Evolutionary conservation across 2,888 invertebrate species (phyloP).

Genomic region (Euphydryas editha): DNA sequence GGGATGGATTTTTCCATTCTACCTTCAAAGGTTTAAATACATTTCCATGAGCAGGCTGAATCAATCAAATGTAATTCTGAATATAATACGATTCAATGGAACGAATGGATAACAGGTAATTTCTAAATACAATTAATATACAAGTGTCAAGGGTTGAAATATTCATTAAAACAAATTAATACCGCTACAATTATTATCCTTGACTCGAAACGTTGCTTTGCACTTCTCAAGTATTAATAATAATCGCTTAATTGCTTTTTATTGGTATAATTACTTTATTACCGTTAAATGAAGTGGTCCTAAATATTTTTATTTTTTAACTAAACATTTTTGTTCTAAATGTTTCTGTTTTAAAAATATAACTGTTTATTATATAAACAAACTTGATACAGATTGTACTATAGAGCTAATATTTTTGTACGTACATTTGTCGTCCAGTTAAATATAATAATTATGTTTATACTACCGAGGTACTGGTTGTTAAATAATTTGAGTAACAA

Average conservation of each 20-base stretch:
- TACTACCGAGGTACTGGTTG: neutral
- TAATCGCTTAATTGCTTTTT: neutral
- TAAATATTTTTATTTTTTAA: neutral
- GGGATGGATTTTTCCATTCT: too few relatives aligned
- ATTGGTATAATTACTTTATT: neutral
- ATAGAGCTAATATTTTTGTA: too few relatives aligned
- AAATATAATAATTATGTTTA: neutral
- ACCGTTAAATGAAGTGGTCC: too few relatives aligned
- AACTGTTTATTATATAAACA: too few relatives aligned
- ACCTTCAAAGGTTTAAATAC: too few relatives aligned
- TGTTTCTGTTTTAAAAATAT: neutral
- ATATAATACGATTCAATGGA: too few relatives aligned
- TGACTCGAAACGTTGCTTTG: neutral
- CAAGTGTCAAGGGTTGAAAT: neutral
- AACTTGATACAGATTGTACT: too few relatives aligned
- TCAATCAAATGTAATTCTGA: too few relatives aligned
- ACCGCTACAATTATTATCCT: neutral
- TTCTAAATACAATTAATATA: too few relatives aligned
- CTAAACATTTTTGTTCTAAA: neutral
- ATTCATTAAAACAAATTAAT: neutral
- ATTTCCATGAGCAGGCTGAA: too few relatives aligned
- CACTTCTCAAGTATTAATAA: neutral
- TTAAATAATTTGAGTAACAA: neutral
- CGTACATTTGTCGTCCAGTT: neutral
- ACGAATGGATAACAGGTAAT: too few relatives aligned